Base-by-base conservation (phyloP, 2,113 vertebrate species). In the Myrmecophaga tridactyla region DNA sequence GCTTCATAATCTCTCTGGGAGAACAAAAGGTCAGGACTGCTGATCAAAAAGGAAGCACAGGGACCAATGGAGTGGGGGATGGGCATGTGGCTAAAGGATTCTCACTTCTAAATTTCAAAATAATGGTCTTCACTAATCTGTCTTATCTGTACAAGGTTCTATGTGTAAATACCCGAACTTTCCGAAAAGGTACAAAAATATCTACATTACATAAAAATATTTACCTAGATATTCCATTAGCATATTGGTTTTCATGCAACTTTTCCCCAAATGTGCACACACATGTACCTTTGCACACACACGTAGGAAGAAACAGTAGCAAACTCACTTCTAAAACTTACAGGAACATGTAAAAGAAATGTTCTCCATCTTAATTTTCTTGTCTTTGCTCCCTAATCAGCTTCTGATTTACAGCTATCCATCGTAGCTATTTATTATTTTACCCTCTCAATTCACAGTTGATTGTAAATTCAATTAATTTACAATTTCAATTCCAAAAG, bases 391-490 rank as follows among this genome's bases (percentile, higher is more conserved):
- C 36, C 15, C 75, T 89, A 75, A 94, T 56, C 95, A 46, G n/a
- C 20, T 96, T 96, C 83, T 92, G 46, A 94, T 80, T 80, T 94
- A 94, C 5, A 80, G 34, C 62, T 91, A 86, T 60, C 75, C 70
- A 93, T 29, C 67, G 31, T 62, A 72, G 89, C n/a, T 96, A 88
- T 78, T 96, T 94, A 94, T 83, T 94, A 96, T 78, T 92, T 89
- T 94, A 89, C 18, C 89, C 25, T 53, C 27, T 67, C 46, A 48
- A 48, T 7, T 48, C 46, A 48, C 46, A 48, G 11, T 48, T 48
- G 46, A 48, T 48, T 48, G 46, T 48, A 48, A 48, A 48, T 48
- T 48, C 46, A 48, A 48, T 48, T 48, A 48, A 48, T 48, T 48
- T 48, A 48, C 46, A 48, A n/a, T 70, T 46, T 92, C 81, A 82